Percentiles rank a stretch among this genome's conserved stretches.
These are phyloP conservation scores for Gnathonemus longibarbis DNA, from an alignment of 2,113 vertebrate genomes.

Conservation along the genomic window DNA sequence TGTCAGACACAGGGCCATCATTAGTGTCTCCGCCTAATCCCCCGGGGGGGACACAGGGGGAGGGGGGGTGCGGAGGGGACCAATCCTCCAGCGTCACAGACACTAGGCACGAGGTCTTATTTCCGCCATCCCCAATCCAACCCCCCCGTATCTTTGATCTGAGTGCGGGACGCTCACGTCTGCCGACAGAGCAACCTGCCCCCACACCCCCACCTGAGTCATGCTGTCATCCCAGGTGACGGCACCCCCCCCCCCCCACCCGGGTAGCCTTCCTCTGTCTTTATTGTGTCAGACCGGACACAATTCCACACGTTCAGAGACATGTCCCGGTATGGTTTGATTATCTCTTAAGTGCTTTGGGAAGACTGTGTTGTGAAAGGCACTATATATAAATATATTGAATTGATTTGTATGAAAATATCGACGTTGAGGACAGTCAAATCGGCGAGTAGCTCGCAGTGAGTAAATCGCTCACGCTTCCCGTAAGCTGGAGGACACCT, in stretches of 20 bases:
- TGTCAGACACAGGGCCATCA: constrained; percentile 39
- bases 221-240: constrained; percentile 13
- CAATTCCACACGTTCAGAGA: not conserved
- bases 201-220: not conserved
- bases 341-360: not conserved
- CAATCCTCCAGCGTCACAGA: not conserved
- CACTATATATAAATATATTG: not conserved
- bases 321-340: not conserved
- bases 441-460: not conserved
- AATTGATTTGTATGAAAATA: not conserved
- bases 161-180: not conserved
- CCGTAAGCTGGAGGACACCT: not conserved
- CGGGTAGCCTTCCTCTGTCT: not conserved
- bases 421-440: not conserved
- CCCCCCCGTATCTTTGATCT: not conserved
- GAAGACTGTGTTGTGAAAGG: not conserved
- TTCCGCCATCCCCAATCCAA: not conserved
- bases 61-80: not conserved
- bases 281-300: not conserved
- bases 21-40: constrained; percentile 30
- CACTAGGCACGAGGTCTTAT: not conserved
- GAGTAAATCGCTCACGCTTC: not conserved
- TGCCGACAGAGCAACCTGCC: not conserved
- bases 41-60: not conserved
- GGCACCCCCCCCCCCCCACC: not conserved